Base-by-base conservation (phyloP, 2,113 vertebrate species). In the Carassius gibelio region DNA sequence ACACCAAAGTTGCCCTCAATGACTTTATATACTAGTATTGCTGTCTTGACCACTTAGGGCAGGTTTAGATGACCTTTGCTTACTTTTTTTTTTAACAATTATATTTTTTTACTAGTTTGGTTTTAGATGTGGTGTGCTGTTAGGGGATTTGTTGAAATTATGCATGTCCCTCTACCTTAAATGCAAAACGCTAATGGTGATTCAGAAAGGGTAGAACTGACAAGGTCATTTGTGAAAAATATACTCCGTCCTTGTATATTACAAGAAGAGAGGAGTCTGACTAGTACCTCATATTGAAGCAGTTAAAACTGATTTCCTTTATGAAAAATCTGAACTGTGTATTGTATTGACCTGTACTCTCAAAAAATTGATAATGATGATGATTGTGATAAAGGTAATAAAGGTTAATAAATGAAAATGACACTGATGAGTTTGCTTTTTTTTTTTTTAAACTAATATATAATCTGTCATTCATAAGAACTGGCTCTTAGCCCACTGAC, bases 271-370 rank as follows among this genome's bases (percentile, higher is more conserved):
- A 36, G 79, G 68, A 80, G 55, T 84, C 81, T 42, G 82, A 57
- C 71, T 75, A 59, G 81, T 86, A 85, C 81, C 86, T 89, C 88
- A 89, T 89, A 89, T 87, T 89, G 88, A 86, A 88, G 85, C 87
- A 75, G 84, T 75, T 71, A 80, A 66, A 66, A 76, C 42, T 30
- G 34, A 45, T 77, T 68, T 45, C n/a, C 52, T 82, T 76, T 76
- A 78, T 76, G 6, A 34, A 61, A 74, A 45, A 52, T 57, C 55
- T 57, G 68, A 42, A 19, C 23, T 74, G 75, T 71, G 36, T 79
- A 42, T 62, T 87, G 26, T 78, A 42, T 62, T 87, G 26, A 38
- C 57, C 34, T 74, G 45, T 26, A 52, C n/a, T 81, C 13, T 36
- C 17, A 62, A 75, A 52, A 23, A 48, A 55, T 42, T 52, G 45